Conservation (phyloP, 2,113 vertebrate species). For the Pionites leucogaster region DNA sequence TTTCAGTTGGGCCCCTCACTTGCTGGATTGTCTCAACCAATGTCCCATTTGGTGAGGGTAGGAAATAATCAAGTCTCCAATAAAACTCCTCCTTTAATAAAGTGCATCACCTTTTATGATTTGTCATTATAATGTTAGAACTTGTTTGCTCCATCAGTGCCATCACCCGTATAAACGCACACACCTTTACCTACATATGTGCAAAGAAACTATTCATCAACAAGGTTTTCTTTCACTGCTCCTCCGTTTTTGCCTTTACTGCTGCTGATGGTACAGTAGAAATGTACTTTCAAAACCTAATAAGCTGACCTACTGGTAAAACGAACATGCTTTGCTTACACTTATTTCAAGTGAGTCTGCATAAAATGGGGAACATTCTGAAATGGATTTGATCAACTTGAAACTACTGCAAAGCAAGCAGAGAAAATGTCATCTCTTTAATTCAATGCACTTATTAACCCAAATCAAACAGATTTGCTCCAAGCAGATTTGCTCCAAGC, state of each 20-base stretch:
- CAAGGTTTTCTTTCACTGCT: slow-evolving; percentile 69
- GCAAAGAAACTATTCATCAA: slow-evolving; percentile 49
- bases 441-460: slow-evolving; percentile 19
- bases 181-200: background rate
- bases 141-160: background rate
- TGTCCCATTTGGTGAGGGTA: slow-evolving; percentile 44
- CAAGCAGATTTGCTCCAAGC: background rate
- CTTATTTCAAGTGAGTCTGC: slow-evolving; percentile 16
- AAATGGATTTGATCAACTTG: slow-evolving; percentile 46
- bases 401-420: slow-evolving; percentile 20
- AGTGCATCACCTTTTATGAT: slow-evolving; percentile 37
- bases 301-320: slow-evolving; percentile 50
- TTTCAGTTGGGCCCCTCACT: slow-evolving; percentile 27
- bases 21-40: slow-evolving; percentile 8
- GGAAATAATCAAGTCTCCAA: slow-evolving; percentile 60
- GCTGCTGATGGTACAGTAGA: background rate
- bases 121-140: slow-evolving; percentile 56
- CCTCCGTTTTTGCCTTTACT: slow-evolving; percentile 1
- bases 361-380: slow-evolving; percentile 14
- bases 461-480: slow-evolving; percentile 25
- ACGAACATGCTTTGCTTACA: slow-evolving; percentile 45
- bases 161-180: background rate
- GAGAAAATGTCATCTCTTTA: slow-evolving; percentile 34
- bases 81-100: slow-evolving; percentile 27
- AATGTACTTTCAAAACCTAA: slow-evolving; percentile 58